Evolutionary conservation across 2,797 vertebrate genomes (phyloP), one percentile per base, ranked within the genome.

Genomic region (Fistularia commersonii): DNA sequence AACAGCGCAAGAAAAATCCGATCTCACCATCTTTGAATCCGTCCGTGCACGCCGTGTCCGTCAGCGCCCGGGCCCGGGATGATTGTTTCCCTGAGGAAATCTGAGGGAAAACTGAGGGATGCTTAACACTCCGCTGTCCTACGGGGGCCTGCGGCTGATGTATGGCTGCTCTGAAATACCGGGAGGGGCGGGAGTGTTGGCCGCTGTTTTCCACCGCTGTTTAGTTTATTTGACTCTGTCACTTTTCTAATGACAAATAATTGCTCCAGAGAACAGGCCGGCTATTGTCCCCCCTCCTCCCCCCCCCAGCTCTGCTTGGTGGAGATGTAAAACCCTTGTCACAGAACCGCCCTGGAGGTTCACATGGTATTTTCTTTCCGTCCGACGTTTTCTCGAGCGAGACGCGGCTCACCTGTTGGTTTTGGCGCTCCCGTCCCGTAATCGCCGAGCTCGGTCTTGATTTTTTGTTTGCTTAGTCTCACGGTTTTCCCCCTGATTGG

Each of bases 171-270:
- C 23, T 8, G 56, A 62, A 3, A 6, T 67, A 54, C 53, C 43
- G 31, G 41, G 32, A 41, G 52, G 46, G 74, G 71, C 75, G 63
- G 67, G n/a, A n/a, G n/a, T n/a, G n/a, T n/a, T n/a, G n/a, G n/a
- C n/a, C n/a, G n/a, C n/a, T n/a, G 68, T 65, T 75, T 65, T 73
- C 54, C 69, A 59, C 74, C 68, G 64, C 74, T 71, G 74, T 61
- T 64, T n/a, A n/a, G 72, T 81, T 79, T 80, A 78, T 80, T 84
- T 78, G 68, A 73, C 41, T 81, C 55, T 66, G 77, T 79, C 81
- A 60, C 33, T 60, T 72, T 70, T 70, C 47, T 63, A 68, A 75
- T 69, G 60, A 80, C 41, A 49, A 64, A 57, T 78, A 80, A 76
- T 61, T 45, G 48, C 57, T 76, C 59, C 51, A 14, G 57, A n/a